Conservation (phyloP, 2,113 vertebrate species). For the Octodon degus region DNA sequence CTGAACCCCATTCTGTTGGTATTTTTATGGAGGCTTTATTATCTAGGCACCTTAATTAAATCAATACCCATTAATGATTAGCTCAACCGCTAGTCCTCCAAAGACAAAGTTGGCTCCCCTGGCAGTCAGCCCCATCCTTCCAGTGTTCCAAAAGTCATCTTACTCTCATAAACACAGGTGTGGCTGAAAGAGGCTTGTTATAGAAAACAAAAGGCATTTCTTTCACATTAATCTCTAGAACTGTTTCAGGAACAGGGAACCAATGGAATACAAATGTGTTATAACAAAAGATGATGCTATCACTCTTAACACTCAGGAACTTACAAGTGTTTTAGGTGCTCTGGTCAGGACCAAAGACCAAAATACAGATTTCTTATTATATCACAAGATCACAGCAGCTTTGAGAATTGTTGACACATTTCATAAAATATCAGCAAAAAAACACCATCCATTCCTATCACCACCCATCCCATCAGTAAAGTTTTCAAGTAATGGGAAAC, state of each 20-base stretch:
- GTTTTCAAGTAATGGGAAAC: slow-evolving; percentile 10
- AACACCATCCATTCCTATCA: neutral
- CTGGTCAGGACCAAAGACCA: neutral
- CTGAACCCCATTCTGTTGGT: neutral
- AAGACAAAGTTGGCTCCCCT: neutral
- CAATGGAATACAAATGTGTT: neutral
- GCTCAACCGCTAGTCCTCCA: neutral
- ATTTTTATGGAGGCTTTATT: neutral
- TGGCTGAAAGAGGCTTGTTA: neutral
- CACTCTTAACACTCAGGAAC: neutral
- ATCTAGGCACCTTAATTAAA: neutral
- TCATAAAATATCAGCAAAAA: slow-evolving; percentile 27
- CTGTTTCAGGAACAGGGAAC: neutral
- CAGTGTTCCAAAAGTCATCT: neutral
- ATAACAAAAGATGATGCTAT: neutral
- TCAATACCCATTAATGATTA: neutral
- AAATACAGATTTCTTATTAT: neutral
- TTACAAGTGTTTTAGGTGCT: neutral
- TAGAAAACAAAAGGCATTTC: neutral
- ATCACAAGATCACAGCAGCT: neutral
- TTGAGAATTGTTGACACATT: neutral
- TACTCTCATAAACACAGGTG: neutral
- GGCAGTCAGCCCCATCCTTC: neutral
- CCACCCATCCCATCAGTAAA: neutral
- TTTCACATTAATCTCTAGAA: neutral